Base-by-base conservation (phyloP, 2,797 vertebrate species). In the Crocidura indochinensis region DNA sequence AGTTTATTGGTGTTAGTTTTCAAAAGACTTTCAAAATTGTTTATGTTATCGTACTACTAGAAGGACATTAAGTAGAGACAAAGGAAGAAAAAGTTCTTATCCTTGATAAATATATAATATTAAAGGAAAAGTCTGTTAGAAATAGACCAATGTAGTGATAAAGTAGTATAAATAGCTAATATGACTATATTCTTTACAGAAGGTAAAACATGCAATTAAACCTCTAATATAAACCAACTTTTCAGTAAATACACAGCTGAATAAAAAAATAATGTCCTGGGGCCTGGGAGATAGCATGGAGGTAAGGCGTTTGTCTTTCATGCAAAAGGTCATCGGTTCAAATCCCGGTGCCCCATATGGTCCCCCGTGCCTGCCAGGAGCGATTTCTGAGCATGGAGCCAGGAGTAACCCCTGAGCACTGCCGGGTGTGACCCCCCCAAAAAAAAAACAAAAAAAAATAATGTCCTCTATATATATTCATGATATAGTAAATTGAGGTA, bases 41-140 rank as follows among this genome's bases (percentile, higher is more conserved):
- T 93, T 87, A 56, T 53, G 49, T 82, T 38, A 53, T 67, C 17
- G 31, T 22, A 60, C 80, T 7, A 20, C 8, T 47, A 6, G 15
- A 79, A 88, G 26, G 72, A 29, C 60, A 1, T 19, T 79, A 46
- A 74, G 26, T 46, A 8, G 24, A 85, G 94, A 79, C 60, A 72
- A 68, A 78, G 56, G 31, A 44, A 90, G 8, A 68, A 75, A 31
- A 10, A 53, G 31, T 47, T 20, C 44, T 76, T 89, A 65, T 56
- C 38, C 31, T 65, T n/a, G 22, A 81, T 62, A 82, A 90, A 85
- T 65, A 8, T 74, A 19, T 64, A 64, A 1, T 49, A 14, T 14
- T 49, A 73, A 56, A 17, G 31, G 6, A 11, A 1, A 7, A 53
- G 65, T 27, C 22, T 22, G 67, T 38, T 47, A 85, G 51, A 81